Conservation (phyloP, 2,888 invertebrate genomes). For the Ecdyonurus torrentis region DNA sequence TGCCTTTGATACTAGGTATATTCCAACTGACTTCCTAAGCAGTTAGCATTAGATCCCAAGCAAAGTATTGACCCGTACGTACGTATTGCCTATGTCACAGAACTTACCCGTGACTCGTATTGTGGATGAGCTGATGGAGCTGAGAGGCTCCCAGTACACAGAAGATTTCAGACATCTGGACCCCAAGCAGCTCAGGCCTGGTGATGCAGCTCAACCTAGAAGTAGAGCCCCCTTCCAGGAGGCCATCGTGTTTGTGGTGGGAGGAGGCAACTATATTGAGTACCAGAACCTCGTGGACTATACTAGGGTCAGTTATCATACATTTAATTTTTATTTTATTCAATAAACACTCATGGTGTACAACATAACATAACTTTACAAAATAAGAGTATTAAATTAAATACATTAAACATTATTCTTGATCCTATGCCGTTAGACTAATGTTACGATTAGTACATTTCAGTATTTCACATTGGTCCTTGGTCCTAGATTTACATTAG, state of each 20-base stretch:
- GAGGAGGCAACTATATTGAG: conserved; percentile 96
- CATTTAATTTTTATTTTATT: too few relatives aligned
- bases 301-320: conserved; percentile 59
- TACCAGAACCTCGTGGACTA: conserved; percentile 97
- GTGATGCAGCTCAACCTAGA: conserved; percentile 44
- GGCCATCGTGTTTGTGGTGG: conserved; percentile 79
- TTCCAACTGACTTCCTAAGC: neutral
- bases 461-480: too few relatives aligned
- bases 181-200: conserved; percentile 76
- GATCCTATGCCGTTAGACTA: too few relatives aligned
- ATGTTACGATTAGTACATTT: too few relatives aligned
- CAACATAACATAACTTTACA: too few relatives aligned
- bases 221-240: conserved; percentile 55
- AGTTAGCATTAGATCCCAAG: neutral
- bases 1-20: neutral
- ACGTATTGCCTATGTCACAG: conserved; percentile 36
- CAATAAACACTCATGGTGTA: too few relatives aligned
- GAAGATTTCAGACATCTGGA: conserved; percentile 89
- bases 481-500: too few relatives aligned
- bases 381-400: too few relatives aligned
- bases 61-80: neutral
- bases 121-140: conserved; percentile 78
- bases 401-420: too few relatives aligned
- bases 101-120: conserved; percentile 87
- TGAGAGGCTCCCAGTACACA: conserved; percentile 54